Conservation (phyloP, 2,113 vertebrate species). For the Periophthalmus modestus region DNA sequence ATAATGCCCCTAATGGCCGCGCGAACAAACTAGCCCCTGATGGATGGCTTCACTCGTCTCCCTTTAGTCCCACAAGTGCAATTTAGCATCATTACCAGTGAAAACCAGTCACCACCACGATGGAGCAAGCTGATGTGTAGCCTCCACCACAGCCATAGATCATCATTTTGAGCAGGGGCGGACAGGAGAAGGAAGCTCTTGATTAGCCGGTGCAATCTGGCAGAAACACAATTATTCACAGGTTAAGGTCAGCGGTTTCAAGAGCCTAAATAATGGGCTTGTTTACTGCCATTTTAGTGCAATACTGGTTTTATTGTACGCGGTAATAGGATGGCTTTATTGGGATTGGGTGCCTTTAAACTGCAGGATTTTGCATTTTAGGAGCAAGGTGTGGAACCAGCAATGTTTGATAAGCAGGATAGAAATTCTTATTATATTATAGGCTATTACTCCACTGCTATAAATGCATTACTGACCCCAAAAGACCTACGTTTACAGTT, state of each 20-base stretch:
- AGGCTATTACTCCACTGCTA: background rate
- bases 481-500: background rate
- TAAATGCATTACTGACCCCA: background rate
- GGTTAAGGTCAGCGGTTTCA: conserved; percentile 16
- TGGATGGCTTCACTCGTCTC: conserved; percentile 57
- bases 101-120: conserved; percentile 58
- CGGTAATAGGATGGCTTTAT: background rate
- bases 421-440: no score
- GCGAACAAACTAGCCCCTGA: conserved; percentile 57
- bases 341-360: background rate
- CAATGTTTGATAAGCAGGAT: background rate
- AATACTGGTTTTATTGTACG: background rate
- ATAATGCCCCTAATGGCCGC: conserved; percentile 54
- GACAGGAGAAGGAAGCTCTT: conserved; percentile 51
- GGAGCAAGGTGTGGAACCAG: background rate
- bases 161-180: conserved; percentile 48
- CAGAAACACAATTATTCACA: conserved; percentile 48
- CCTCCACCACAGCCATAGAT: conserved; percentile 44
- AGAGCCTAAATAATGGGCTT: conserved; percentile 23
- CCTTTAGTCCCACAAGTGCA: conserved; percentile 60
- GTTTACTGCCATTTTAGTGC: background rate
- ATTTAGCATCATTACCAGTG: conserved; percentile 72
- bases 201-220: conserved; percentile 55
- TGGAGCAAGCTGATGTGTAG: conserved; percentile 52
- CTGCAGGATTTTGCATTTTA: background rate